These are phyloP conservation scores for Athetis lepigone DNA, from an alignment of 2,888 invertebrate species.

Conservation along the genomic window DNA sequence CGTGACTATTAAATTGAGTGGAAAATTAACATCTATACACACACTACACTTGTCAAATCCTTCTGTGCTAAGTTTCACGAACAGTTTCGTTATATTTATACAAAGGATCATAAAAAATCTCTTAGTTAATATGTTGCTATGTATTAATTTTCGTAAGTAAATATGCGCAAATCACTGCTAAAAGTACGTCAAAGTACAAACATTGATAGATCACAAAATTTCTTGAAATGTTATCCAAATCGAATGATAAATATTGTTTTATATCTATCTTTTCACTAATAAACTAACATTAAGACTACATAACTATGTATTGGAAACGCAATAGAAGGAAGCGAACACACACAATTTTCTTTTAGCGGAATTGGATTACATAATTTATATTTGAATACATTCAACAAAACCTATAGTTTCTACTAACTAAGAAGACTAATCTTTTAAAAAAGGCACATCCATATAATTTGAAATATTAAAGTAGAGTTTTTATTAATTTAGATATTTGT, in stretches of 20 bases:
- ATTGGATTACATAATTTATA: constrained; percentile 6
- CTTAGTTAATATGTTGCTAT: constrained; percentile 54
- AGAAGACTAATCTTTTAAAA: constrained; percentile 72
- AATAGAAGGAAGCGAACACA: constrained; percentile 38
- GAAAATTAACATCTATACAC: constrained; percentile 66
- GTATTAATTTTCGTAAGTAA: constrained; percentile 36
- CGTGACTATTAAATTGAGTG: constrained; percentile 56
- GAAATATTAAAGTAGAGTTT: constrained; percentile 58
- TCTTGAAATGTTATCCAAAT: constrained; percentile 35
- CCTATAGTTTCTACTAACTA: constrained; percentile 60
- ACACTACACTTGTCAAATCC: constrained; percentile 81
- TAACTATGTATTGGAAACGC: constrained; percentile 30
- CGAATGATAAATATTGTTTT: constrained; percentile 40
- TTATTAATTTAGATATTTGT: constrained; percentile 18
- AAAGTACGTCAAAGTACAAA: constrained; percentile 52
- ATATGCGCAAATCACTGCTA: constrained; percentile 37
- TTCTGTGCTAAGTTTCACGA: constrained; percentile 75
- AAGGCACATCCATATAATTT: constrained; percentile 82
- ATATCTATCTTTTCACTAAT: constrained; percentile 35
- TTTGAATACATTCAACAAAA: constrained; percentile 44
- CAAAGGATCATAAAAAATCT: constrained; percentile 63
- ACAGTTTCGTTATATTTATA: constrained; percentile 54
- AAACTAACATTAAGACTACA: constrained; percentile 54
- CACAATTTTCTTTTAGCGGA: constrained; percentile 16
- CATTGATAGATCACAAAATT: constrained; percentile 54